Conservation (phyloP, 2,888 invertebrate species). For the Argyra leucocephala region DNA sequence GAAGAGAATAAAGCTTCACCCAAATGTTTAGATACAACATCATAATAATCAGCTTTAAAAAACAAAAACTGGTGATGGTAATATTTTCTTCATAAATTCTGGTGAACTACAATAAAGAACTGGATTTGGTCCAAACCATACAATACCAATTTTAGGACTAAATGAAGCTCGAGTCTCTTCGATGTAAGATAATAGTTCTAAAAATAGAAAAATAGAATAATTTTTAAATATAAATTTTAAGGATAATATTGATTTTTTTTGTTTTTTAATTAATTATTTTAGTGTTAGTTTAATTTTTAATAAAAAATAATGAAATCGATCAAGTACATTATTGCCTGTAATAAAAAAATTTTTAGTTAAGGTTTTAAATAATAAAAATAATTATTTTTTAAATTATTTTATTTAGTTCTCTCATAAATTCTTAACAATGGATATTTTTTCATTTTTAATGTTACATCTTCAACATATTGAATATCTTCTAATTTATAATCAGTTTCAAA, state of each 20-base stretch:
- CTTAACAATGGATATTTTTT: not conserved
- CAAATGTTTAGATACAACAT: slow-evolving; percentile 35
- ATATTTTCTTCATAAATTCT: slow-evolving; percentile 34
- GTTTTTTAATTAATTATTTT: too few relatives aligned
- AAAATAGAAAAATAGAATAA: not conserved
- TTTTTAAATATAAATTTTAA: too few relatives aligned
- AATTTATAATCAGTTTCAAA: slow-evolving; percentile 8
- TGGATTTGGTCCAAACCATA: slow-evolving; percentile 38
- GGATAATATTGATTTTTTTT: too few relatives aligned
- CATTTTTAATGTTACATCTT: slow-evolving; percentile 10
- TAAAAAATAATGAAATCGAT: too few relatives aligned
- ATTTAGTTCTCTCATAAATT: not conserved
- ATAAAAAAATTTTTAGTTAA: too few relatives aligned
- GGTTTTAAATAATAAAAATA: too few relatives aligned
- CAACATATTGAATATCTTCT: slow-evolving; percentile 7
- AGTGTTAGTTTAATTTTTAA: too few relatives aligned
- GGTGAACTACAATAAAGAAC: slow-evolving; percentile 38
- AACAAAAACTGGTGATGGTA: slow-evolving; percentile 36
- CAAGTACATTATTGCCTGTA: too few relatives aligned
- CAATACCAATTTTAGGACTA: slow-evolving; percentile 26
- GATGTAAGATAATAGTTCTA: not conserved
- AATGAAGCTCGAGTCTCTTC: slow-evolving; percentile 24
- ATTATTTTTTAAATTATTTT: too few relatives aligned
- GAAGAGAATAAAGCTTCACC: slow-evolving; percentile 40
- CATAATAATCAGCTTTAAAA: slow-evolving; percentile 39